Percentiles rank a stretch among this genome's conserved stretches.
Conservation (phyloP, 2,888 invertebrate genomes). For the Meganola albula region DNA sequence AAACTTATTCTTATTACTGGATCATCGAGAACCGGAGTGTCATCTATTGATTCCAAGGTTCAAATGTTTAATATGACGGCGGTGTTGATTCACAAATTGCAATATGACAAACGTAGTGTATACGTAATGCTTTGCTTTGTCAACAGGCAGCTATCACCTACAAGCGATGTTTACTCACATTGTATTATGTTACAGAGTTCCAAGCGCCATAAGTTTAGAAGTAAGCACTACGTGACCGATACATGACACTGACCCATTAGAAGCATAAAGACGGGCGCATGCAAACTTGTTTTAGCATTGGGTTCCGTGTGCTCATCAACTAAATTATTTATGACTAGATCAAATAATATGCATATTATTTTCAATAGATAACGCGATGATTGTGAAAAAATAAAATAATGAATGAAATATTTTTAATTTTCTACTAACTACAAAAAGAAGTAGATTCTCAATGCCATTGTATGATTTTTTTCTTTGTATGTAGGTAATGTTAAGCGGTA, state of each 20-base stretch:
- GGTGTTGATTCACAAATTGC: conserved; percentile 30
- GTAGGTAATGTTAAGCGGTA: too few relatives aligned
- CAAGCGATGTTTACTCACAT: conserved; percentile 42
- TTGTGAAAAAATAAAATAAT: too few relatives aligned
- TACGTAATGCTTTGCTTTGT: conserved; percentile 22
- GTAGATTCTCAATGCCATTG: too few relatives aligned
- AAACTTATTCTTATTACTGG: neutral
- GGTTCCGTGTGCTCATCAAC: too few relatives aligned
- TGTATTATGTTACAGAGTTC: conserved; percentile 62
- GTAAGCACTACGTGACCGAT: conserved; percentile 68
- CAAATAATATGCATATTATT: too few relatives aligned
- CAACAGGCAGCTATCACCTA: conserved; percentile 22
- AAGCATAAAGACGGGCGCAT: conserved; percentile 26
- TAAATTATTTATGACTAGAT: too few relatives aligned
- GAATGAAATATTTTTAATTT: too few relatives aligned
- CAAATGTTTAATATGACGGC: conserved; percentile 20
- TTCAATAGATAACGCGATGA: too few relatives aligned
- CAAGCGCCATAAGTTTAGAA: conserved; percentile 57
- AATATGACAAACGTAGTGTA: too few relatives aligned
- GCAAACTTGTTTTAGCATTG: conserved; percentile 22
- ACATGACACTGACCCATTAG: conserved; percentile 64
- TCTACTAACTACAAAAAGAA: too few relatives aligned
- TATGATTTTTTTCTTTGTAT: too few relatives aligned
- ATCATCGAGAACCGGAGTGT: conserved; percentile 5
- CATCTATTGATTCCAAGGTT: conserved; percentile 29